Conservation (phyloP, 2,113 vertebrate genomes). For the Polypterus bichir region DNA sequence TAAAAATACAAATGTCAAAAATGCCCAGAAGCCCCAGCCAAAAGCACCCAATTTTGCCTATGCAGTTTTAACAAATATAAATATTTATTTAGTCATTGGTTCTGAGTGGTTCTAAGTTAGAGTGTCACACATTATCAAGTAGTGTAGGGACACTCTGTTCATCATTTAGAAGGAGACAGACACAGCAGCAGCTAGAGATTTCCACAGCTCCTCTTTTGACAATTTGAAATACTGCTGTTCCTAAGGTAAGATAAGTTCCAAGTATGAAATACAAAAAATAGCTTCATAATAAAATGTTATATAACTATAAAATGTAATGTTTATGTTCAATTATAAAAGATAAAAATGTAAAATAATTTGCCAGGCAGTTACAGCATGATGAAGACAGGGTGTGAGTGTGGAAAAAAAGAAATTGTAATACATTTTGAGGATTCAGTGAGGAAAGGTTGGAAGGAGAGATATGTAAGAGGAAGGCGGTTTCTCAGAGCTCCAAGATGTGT, state of each 20-base stretch:
- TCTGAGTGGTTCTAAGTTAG: not conserved
- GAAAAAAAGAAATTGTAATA: not conserved
- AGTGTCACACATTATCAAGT: not conserved
- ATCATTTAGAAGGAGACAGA: not conserved
- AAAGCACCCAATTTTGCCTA: not conserved
- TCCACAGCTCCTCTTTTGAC: not conserved
- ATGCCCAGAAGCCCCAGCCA: not conserved
- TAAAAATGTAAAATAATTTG: not conserved
- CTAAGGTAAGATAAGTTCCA: not conserved
- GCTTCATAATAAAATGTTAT: not conserved
- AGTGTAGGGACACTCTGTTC: not conserved
- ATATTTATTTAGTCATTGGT: not conserved
- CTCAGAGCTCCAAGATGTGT: not conserved
- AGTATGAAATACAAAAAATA: not conserved
- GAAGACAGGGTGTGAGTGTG: not conserved
- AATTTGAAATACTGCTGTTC: not conserved
- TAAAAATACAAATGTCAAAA: not conserved
- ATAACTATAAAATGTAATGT: not conserved
- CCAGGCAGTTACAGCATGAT: not conserved
- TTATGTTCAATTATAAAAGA: not conserved
- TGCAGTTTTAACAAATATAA: not conserved
- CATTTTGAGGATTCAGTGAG: not conserved
- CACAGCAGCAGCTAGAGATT: not conserved
- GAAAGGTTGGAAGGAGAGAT: not conserved
- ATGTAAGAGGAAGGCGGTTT: not conserved